A percentile compares a stretch with the other conserved stretches of the same genome.
These are phyloP conservation scores for Orestias chungarensis DNA, from an alignment of 2,797 vertebrate genomes.

Conservation along the genomic window DNA sequence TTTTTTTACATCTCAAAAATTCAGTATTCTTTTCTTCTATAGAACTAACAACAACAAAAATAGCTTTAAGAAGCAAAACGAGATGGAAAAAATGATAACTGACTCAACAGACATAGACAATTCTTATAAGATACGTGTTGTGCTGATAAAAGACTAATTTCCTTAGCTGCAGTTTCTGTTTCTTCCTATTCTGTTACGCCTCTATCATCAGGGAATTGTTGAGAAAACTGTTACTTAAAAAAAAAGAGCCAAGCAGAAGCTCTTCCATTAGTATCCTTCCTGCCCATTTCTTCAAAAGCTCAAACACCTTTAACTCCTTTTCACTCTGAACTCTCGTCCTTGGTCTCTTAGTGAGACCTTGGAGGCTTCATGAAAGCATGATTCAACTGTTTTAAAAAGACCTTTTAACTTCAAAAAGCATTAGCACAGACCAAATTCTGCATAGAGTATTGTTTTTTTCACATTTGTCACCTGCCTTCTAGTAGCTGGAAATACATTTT, in stretches of 20 bases:
- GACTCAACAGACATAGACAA: neutral
- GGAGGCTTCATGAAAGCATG: conserved; percentile 24
- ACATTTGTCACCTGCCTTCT: neutral
- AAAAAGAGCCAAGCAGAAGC: conserved; percentile 18
- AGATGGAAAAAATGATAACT: neutral
- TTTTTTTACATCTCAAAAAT: conserved; percentile 40
- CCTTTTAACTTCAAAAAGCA: conserved; percentile 9
- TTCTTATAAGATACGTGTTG: neutral
- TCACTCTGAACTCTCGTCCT: conserved; percentile 3
- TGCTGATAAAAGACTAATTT: conserved; percentile 19
- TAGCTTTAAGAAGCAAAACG: conserved; percentile 13
- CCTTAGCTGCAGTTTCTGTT: conserved; percentile 19
- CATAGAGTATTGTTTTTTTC: conserved; percentile 11
- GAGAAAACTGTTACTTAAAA: conserved; percentile 27
- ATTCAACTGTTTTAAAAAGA: conserved; percentile 15
- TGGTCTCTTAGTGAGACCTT: conserved; percentile 16
- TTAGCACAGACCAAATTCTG: neutral
- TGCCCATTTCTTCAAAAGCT: neutral
- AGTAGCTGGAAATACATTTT: neutral
- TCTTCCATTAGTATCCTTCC: conserved; percentile 5
- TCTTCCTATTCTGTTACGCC: conserved; percentile 41
- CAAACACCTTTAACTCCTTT: conserved; percentile 12
- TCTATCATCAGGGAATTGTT: conserved; percentile 32
- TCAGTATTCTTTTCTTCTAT: conserved; percentile 12
- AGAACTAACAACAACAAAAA: conserved; percentile 12